These are phyloP conservation scores for Morbakka virulenta DNA, from an alignment of 30 jellyfish, hydroid and myxozoan species.

Conservation along the genomic window DNA sequence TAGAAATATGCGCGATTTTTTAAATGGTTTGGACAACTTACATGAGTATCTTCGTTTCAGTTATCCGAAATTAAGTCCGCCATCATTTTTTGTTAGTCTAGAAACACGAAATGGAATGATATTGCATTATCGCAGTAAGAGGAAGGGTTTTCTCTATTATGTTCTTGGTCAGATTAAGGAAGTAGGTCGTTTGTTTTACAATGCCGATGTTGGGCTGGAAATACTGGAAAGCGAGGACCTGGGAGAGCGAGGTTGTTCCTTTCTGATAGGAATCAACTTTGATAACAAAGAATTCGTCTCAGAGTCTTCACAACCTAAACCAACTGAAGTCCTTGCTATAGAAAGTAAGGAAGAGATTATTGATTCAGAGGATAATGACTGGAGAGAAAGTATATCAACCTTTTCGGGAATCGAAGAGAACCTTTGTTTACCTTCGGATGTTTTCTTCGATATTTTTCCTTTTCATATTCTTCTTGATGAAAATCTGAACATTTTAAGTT, in stretches of 20 bases:
- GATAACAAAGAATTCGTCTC: constrained; percentile 50
- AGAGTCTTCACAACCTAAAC: too few species aligned
- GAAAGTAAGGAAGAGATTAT: too few species aligned
- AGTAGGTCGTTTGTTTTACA: constrained; percentile 47
- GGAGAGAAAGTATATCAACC: not conserved
- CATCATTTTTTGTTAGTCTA: constrained; percentile 62
- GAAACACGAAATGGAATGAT: constrained; percentile 57
- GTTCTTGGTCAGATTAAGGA: constrained; percentile 63
- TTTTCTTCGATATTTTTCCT: constrained; percentile 61
- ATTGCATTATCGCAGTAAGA: constrained; percentile 46
- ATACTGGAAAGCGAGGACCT: constrained; percentile 31
- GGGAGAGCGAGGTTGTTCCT: constrained; percentile 51
- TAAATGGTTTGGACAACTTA: constrained; percentile 60
- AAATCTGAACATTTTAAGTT: constrained; percentile 9
- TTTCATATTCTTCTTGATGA: constrained; percentile 36
- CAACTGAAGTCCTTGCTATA: too few species aligned
- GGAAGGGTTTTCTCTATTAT: constrained; percentile 45
- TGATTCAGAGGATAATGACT: too few species aligned
- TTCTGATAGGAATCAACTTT: constrained; percentile 22
- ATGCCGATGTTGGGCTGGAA: constrained; percentile 32
- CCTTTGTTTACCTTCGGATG: constrained; percentile 13
- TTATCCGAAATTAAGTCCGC: constrained; percentile 55
- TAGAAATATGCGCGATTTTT: constrained; percentile 59
- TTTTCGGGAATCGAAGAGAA: constrained; percentile 6
- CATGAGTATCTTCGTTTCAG: constrained; percentile 58